These are phyloP conservation scores for Anhinga rufa DNA, from an alignment of 2,113 vertebrate genomes.

Conservation along the genomic window DNA sequence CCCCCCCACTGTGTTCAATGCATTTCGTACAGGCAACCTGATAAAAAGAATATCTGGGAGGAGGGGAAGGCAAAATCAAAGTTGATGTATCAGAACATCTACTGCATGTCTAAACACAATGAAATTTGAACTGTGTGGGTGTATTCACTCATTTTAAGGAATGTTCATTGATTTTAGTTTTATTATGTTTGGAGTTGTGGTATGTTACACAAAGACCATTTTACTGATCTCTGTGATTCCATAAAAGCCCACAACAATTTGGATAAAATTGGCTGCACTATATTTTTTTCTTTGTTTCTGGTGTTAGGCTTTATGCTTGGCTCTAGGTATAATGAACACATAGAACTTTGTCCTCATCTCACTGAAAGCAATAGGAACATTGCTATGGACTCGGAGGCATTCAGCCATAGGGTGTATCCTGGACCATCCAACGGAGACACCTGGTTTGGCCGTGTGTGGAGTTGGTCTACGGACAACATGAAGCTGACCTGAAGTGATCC, in stretches of 20 bases:
- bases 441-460: background rate
- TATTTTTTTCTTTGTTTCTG: slow-evolving; percentile 9
- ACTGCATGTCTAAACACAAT: slow-evolving; percentile 58
- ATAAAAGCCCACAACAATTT: slow-evolving; percentile 15
- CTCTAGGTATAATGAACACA: background rate
- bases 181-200: slow-evolving; percentile 35
- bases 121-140: slow-evolving; percentile 52
- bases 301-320: background rate
- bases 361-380: background rate
- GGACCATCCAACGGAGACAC: background rate
- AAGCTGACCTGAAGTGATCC: background rate
- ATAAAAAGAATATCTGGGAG: slow-evolving; percentile 41
- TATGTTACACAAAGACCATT: slow-evolving; percentile 33
- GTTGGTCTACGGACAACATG: background rate
- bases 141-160: slow-evolving; percentile 50
- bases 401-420: background rate
- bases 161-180: slow-evolving; percentile 47
- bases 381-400: background rate
- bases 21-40: slow-evolving; percentile 26
- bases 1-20: slow-evolving; percentile 5
- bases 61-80: slow-evolving; percentile 32
- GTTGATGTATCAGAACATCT: slow-evolving; percentile 39
- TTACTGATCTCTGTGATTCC: slow-evolving; percentile 37
- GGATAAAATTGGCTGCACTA: background rate
- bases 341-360: background rate